phyloP scores from a whole-genome alignment of 2,888 invertebrate genomes.

The Balanococcus diminutus region DNA sequence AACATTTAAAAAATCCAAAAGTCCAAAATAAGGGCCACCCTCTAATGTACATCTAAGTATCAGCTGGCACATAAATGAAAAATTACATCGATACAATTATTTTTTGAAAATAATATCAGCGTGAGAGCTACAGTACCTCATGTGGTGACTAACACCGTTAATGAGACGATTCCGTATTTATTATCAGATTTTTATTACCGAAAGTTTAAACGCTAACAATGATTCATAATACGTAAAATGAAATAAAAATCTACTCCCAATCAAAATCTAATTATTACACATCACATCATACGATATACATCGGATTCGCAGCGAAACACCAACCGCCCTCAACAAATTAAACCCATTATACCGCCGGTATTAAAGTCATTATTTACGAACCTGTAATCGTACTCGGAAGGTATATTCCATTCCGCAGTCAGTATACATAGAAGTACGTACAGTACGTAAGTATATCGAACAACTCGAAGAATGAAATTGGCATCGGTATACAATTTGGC shows the following conservation, averaged over 20 bases:
- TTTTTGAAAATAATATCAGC: background rate
- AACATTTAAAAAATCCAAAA: too few relatives aligned
- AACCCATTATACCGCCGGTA: background rate
- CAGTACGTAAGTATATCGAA: background rate
- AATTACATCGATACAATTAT: too few relatives aligned
- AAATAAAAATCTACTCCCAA: background rate
- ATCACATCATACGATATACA: background rate
- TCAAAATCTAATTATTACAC: background rate
- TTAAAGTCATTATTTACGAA: background rate
- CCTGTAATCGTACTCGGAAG: background rate
- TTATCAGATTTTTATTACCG: background rate
- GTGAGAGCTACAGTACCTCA: background rate
- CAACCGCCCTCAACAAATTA: slow-evolving; percentile 13
- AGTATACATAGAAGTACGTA: too few relatives aligned
- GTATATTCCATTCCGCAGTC: too few relatives aligned
- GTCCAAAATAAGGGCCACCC: too few relatives aligned
- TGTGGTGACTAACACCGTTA: background rate
- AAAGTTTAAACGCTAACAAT: background rate
- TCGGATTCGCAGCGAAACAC: background rate
- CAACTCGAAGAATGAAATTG: background rate
- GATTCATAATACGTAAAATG: background rate
- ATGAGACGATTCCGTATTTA: slow-evolving; percentile 2
- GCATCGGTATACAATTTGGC: background rate
- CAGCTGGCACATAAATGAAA: background rate
- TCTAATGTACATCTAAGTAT: too few relatives aligned